Conservation (phyloP, 2,888 invertebrate genomes). For the Ptychoptera albimana region DNA sequence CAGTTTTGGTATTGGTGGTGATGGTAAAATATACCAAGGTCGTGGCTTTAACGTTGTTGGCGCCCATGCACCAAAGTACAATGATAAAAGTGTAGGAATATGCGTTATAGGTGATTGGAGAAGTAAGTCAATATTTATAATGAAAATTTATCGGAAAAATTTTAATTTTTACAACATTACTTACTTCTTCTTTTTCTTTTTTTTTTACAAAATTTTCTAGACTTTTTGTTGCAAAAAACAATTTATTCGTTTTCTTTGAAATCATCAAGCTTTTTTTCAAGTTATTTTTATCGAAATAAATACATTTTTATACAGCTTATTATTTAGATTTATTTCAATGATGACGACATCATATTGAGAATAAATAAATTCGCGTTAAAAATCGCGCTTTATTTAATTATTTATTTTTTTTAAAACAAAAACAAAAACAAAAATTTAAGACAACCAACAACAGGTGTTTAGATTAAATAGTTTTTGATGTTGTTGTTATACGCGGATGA, state of each 20-base stretch:
- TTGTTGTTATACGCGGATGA: neutral
- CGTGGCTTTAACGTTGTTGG: constrained; percentile 53
- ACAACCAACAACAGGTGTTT: no score
- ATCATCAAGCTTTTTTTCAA: no score
- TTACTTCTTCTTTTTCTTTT: constrained; percentile 1
- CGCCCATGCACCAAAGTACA: constrained; percentile 54
- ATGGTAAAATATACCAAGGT: constrained; percentile 52
- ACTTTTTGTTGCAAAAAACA: no score
- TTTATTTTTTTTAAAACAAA: no score
- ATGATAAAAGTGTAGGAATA: constrained; percentile 49
- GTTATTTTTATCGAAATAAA: no score
- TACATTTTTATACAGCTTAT: no score
- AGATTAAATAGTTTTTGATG: no score
- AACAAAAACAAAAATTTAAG: neutral
- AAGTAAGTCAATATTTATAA: neutral
- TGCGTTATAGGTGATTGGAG: constrained; percentile 39
- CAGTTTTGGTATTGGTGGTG: constrained; percentile 57
- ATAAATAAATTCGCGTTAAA: neutral
- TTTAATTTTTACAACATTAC: neutral
- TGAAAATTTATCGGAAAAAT: neutral
- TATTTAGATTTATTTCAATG: no score
- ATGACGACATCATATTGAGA: no score
- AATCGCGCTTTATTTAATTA: neutral
- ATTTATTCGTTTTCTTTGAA: no score
- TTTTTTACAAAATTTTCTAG: neutral